These are phyloP conservation scores for Mylabris phalerata DNA, from an alignment of 1,140 invertebrate genomes.

Conservation along the genomic window DNA sequence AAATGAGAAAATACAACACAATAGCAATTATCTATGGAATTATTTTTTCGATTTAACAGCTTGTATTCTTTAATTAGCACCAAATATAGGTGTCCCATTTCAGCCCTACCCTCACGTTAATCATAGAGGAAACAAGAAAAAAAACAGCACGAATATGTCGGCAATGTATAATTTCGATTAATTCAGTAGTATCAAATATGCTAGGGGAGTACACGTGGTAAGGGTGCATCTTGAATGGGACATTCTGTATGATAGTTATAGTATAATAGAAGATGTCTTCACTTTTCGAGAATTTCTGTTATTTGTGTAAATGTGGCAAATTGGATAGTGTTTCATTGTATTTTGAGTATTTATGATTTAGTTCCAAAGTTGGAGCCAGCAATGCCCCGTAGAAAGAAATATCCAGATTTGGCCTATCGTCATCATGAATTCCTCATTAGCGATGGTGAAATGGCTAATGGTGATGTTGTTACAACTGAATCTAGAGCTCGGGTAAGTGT, in stretches of 20 bases:
- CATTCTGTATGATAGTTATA: too few relatives aligned
- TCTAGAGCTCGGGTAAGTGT: conserved; percentile 51
- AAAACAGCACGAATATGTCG: conserved; percentile 14
- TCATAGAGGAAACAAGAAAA: conserved; percentile 11
- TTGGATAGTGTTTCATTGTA: background rate
- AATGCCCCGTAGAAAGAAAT: conserved; percentile 77
- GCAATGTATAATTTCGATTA: conserved; percentile 15
- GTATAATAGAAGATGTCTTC: too few relatives aligned
- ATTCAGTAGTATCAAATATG: conserved; percentile 4
- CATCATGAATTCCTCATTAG: conserved; percentile 72
- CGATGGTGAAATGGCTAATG: conserved; percentile 47
- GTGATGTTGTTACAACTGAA: conserved; percentile 43
- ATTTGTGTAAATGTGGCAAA: conserved; percentile 3
- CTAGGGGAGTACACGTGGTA: too few relatives aligned
- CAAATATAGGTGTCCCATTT: too few relatives aligned
- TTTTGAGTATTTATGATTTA: conserved; percentile 36
- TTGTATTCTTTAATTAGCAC: too few relatives aligned
- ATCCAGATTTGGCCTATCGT: conserved; percentile 76
- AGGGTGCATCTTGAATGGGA: too few relatives aligned
- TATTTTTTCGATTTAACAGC: too few relatives aligned
- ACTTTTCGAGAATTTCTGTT: too few relatives aligned
- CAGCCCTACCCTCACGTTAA: too few relatives aligned
- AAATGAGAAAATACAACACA: too few relatives aligned
- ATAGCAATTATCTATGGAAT: too few relatives aligned
- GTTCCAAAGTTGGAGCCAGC: conserved; percentile 65